Percentiles rank a stretch among this genome's conserved stretches.
Evolutionary conservation across 2,888 invertebrate genomes (phyloP).

Genomic region (Chymomyza caudatula): DNA sequence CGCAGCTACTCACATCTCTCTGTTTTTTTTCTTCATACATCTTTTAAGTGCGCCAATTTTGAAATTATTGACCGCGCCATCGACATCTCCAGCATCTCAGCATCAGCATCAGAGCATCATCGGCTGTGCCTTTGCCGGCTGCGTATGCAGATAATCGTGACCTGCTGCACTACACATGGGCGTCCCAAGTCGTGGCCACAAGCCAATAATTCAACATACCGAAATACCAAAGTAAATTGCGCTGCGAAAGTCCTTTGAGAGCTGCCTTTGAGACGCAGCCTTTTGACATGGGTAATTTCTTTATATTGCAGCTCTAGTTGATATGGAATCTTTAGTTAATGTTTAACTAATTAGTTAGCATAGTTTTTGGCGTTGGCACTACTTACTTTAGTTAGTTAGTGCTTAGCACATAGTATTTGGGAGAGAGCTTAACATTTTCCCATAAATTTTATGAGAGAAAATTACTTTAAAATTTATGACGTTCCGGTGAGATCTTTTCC

Average conservation of each 20-base stretch:
- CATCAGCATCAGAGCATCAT: conserved; percentile 15
- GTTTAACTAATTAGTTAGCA: conserved; percentile 57
- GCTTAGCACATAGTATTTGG: conserved; percentile 48
- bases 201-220: conserved; percentile 49
- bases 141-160: conserved; percentile 76
- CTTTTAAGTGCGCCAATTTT: conserved; percentile 74
- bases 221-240: conserved; percentile 25
- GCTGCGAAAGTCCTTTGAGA: not conserved
- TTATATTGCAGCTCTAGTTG: not conserved
- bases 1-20: not conserved
- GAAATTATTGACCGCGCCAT: conserved; percentile 65
- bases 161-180: conserved; percentile 61
- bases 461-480: conserved; percentile 73
- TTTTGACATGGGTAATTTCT: not conserved
- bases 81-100: conserved; percentile 13
- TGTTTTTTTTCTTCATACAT: conserved; percentile 21
- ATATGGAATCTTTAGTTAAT: not conserved
- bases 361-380: conserved; percentile 25
- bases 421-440: conserved; percentile 60
- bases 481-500: conserved; percentile 22
- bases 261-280: not conserved
- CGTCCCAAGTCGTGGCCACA: conserved; percentile 7
- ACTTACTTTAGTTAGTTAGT: not conserved
- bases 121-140: conserved; percentile 8
- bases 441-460: conserved; percentile 72